Evolutionary conservation across 2,113 vertebrate species (phyloP).

Genomic region (Spheniscus mendiculus): DNA sequence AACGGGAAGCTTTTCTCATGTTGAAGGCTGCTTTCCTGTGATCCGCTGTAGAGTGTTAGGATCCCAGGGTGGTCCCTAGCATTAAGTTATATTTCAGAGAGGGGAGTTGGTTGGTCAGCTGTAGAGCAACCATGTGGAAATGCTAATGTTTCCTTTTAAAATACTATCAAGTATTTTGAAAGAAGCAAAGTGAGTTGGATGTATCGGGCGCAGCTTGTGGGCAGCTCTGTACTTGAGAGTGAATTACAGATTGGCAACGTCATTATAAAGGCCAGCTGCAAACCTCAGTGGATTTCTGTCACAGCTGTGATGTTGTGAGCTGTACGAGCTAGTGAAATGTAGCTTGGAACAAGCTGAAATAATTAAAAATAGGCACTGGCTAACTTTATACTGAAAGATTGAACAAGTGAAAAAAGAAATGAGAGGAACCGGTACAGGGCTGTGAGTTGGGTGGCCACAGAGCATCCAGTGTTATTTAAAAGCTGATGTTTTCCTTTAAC

Average conservation of each 20-base stretch:
- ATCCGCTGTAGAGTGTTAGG: no score
- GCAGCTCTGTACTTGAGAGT: background rate
- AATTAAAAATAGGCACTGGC: background rate
- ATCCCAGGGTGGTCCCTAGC: background rate
- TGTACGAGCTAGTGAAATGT: background rate
- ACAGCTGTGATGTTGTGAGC: rapidly evolving
- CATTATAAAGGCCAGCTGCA: background rate
- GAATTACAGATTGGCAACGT: rapidly evolving
- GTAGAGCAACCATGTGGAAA: rapidly evolving
- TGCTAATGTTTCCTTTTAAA: background rate
- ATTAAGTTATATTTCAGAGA: background rate
- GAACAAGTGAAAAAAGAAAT: background rate
- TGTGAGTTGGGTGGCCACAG: background rate
- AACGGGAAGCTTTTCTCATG: rapidly evolving
- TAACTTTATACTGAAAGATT: background rate
- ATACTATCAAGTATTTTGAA: rapidly evolving
- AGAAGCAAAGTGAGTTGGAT: background rate
- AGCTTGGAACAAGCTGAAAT: background rate
- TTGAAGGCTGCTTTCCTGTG: background rate
- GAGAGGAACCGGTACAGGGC: background rate
- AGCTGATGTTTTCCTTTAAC: background rate
- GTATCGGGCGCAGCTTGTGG: rapidly evolving
- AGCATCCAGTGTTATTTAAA: background rate
- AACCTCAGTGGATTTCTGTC: background rate
- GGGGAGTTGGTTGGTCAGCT: background rate